phyloP scores from a whole-genome alignment of 2,113 vertebrate genomes.

The Aythya baeri region DNA sequence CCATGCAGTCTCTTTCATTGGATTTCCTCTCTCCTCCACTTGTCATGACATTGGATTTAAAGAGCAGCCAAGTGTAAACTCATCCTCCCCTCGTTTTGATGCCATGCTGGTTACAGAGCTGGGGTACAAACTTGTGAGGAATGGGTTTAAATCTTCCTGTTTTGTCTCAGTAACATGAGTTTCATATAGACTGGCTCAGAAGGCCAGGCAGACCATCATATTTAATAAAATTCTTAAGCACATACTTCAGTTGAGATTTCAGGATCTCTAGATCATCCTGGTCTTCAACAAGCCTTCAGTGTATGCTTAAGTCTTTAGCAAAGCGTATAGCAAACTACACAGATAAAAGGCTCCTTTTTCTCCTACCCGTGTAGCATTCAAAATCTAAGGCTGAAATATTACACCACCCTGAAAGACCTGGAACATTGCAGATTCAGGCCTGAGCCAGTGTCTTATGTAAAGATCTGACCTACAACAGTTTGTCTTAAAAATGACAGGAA shows the following conservation, averaged over 20 bases:
- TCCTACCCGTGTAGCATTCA: neutral
- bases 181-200: neutral
- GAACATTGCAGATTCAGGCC: neutral
- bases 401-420: neutral
- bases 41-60: neutral
- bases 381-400: neutral
- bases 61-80: neutral
- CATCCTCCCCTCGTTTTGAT: neutral
- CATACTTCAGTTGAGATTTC: neutral
- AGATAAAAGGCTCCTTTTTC: neutral
- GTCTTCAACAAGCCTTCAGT: neutral
- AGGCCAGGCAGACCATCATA: neutral
- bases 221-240: neutral
- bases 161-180: neutral
- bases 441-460: neutral
- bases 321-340: neutral
- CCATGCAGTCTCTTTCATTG: neutral
- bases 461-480: neutral
- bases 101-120: neutral
- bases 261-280: neutral
- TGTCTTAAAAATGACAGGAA: neutral
- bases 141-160: neutral
- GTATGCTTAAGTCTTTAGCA: neutral
- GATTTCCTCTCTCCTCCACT: neutral
- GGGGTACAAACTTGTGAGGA: neutral